phyloP scores from a whole-genome alignment of 2,113 vertebrate genomes.

The Dendrocopos noguchii region DNA sequence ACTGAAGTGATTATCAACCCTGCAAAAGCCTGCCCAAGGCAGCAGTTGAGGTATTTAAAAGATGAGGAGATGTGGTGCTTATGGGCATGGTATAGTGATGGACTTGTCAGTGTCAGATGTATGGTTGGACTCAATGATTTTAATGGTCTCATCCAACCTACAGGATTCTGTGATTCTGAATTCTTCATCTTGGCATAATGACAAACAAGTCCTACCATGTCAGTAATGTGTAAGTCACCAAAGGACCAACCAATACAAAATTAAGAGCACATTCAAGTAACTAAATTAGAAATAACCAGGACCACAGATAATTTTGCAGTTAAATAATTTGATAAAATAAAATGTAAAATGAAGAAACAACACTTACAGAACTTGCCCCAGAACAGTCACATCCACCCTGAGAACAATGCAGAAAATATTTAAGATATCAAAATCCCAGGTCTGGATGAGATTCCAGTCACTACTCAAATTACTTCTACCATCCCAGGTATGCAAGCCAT shows the following conservation, averaged over 20 bases:
- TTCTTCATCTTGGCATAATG: not conserved
- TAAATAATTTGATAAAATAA: not conserved
- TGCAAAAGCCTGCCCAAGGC: not conserved
- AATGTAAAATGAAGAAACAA: not conserved
- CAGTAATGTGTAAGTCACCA: not conserved
- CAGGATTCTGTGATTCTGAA: not conserved
- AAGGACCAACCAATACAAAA: not conserved
- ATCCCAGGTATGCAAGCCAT: not conserved
- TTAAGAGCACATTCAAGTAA: not conserved
- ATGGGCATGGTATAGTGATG: not conserved
- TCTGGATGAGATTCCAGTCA: not conserved
- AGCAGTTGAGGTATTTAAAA: not conserved
- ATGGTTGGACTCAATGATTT: rapidly evolving
- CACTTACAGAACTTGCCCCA: constrained; percentile 41
- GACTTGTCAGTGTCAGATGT: not conserved
- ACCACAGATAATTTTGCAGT: not conserved
- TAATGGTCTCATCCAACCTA: not conserved
- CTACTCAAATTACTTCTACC: not conserved
- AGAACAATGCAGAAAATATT: constrained; percentile 6
- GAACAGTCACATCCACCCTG: constrained; percentile 61
- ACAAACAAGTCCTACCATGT: not conserved
- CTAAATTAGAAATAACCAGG: not conserved
- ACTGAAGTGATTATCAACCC: not conserved
- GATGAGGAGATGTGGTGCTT: rapidly evolving
- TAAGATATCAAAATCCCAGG: not conserved